Evolutionary conservation across 1,140 invertebrate genomes (phyloP), one percentile per base, ranked within the genome.

Genomic region (Nasonia longicornis): DNA sequence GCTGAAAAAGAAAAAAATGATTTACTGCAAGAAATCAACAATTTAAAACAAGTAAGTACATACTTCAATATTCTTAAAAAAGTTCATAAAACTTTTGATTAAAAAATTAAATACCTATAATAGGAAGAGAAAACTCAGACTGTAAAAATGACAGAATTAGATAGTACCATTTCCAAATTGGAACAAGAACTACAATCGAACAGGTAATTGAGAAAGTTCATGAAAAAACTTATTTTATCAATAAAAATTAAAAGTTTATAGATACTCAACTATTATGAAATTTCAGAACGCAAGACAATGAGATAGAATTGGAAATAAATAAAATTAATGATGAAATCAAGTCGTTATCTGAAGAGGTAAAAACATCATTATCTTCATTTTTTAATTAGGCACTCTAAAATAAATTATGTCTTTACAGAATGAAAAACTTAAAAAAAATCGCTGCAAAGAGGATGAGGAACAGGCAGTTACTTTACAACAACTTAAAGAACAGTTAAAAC

Each of bases 281-380:
- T 81, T 81, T 72, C 22, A 80, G 80, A 26, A 69, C 48, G 4
- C 29, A 45, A 63, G 16, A 16, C 64, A 66, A 79, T 26, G 63
- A 75, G 2, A 42, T 72, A 58, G 48, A 58, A 58, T 52, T 11
- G 14, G 31, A 78, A 26, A 35, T 78, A 35, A 73, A 73, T 7
- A n/a, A 78, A 67, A 22, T 74, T 7, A 78, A 67, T 31, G 67
- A 78, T 26, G 29, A 78, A 35, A 67, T 78, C 20, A 4, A 52
- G 20, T 58, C 16, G 10, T 29, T 82, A 78, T 22, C 20, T 16
- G 66, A 77, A 31, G 80, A 82, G 70, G 80, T 82, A 82, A 74
- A 58, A 66, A 72, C 35, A 70, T 42, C 22, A 22, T 22, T 45
- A 66, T 22, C 20, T 66, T n/a, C 20, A 7, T 66, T 29, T 26